A percentile compares a stretch with the other conserved stretches of the same genome.
phyloP scores from a whole-genome alignment of 2,888 invertebrate genomes.

The Apamea anceps region DNA sequence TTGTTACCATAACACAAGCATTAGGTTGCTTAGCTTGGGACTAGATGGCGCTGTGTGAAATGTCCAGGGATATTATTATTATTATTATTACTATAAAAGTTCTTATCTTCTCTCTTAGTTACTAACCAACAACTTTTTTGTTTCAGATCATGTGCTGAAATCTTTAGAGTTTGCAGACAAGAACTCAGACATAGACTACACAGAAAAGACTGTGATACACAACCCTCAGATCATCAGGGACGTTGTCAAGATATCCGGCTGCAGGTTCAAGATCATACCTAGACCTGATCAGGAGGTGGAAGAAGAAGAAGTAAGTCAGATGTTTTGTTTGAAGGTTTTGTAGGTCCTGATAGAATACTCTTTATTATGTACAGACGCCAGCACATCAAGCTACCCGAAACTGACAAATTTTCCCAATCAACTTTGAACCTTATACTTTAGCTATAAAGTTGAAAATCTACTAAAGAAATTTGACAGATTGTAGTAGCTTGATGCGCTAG shows the following conservation, averaged over 20 bases:
- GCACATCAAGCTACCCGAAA: too few species aligned
- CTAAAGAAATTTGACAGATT: too few species aligned
- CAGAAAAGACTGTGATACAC: constrained; percentile 90
- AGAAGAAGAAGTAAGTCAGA: constrained; percentile 77
- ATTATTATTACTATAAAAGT: background rate
- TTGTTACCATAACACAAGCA: too few species aligned
- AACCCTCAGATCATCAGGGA: constrained; percentile 92
- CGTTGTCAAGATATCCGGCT: constrained; percentile 92
- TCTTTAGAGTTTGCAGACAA: constrained; percentile 92
- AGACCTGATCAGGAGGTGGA: constrained; percentile 84
- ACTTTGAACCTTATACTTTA: too few species aligned
- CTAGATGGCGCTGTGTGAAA: too few species aligned
- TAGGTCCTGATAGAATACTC: background rate
- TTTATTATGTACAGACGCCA: background rate
- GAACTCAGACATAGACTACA: constrained; percentile 87
- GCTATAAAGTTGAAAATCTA: too few species aligned
- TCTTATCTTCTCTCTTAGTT: background rate
- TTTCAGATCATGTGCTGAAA: constrained; percentile 92
- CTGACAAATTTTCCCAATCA: too few species aligned
- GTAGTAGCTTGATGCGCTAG: too few species aligned
- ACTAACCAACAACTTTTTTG: background rate
- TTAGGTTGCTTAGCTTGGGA: too few species aligned
- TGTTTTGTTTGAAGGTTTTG: background rate
- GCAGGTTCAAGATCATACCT: constrained; percentile 90
- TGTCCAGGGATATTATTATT: too few species aligned